Base-by-base conservation (phyloP, 2,888 invertebrate genomes). In the Podotricha telesiphe region DNA sequence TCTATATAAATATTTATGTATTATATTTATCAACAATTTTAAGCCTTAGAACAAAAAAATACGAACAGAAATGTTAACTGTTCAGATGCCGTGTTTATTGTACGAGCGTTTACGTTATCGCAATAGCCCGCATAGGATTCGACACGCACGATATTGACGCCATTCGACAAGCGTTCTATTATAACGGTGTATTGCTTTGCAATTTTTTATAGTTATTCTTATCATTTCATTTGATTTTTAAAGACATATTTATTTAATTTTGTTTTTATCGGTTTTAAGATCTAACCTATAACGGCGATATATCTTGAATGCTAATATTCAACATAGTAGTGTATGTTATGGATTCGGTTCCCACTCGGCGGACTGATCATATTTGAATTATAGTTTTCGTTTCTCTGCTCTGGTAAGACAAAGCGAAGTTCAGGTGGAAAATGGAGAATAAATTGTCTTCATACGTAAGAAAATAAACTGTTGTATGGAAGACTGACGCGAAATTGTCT, bases 91-190 rank as follows among this genome's bases (percentile, higher is more conserved):
- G 59, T 28, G 59, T 59, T 59, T 59, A 59, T 42, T 59, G 59
- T 59, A 59, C 28, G 45, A 59, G 59, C 59, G 22, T 59, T 59
- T 59, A 37, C 72, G 73, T 74, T 75, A 74, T 75, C 75, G 65
- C 68, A 48, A 51, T 58, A 67, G 42, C 58, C 74, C 73, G 74
- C 68, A 75, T 74, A 56, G 67, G 19, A 75, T 76, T 74, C 72
- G 76, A 64, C 68, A 67, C 68, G 64, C 63, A 47, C 63, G 58
- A 68, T 58, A 62, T 70, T 50, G 51, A 50, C 62, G 47, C 59
- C 58, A 73, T 76, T 73, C 65, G 73, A 70, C 71, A 74, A 72
- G 72, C 68, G 51, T 69, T 61, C 40, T 47, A 47, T 62, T 65
- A 28, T 50, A 62, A 62, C 62, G 37, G 37, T 4, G 1, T 34